Evolutionary conservation across 1,140 invertebrate genomes (phyloP).

Genomic region (Caerostris extrusa): DNA sequence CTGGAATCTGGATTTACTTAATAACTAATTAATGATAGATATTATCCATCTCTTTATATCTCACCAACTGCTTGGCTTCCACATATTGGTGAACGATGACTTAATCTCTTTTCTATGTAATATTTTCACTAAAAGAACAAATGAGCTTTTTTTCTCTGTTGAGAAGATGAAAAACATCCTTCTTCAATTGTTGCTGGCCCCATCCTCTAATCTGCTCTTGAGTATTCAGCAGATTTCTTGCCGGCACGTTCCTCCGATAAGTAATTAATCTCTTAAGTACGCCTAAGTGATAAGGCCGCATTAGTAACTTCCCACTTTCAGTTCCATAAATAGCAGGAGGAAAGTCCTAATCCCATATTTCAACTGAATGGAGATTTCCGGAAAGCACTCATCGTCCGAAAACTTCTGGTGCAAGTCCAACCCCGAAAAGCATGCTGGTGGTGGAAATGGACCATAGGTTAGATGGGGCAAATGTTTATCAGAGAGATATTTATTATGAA

Average conservation of each 20-base stretch:
- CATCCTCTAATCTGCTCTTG: not conserved
- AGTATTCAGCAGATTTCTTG: slow-evolving; percentile 52
- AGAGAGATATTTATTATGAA: no score
- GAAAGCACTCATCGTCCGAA: slow-evolving; percentile 6
- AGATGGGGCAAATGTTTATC: no score
- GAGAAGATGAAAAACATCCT: not conserved
- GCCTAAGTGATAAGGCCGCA: slow-evolving; percentile 52
- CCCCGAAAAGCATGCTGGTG: not conserved
- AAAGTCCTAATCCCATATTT: slow-evolving; percentile 45
- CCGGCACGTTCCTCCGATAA: slow-evolving; percentile 33
- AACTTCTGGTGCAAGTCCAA: not conserved
- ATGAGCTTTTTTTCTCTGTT: not conserved
- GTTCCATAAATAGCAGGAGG: slow-evolving; percentile 43
- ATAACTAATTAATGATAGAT: no score
- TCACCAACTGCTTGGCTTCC: not conserved
- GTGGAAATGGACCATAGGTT: not conserved
- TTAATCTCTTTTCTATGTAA: not conserved
- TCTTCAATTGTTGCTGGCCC: slow-evolving; percentile 16
- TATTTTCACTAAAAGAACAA: slow-evolving; percentile 15
- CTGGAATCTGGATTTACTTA: no score
- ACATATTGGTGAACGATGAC: not conserved
- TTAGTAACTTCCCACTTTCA: slow-evolving; percentile 22
- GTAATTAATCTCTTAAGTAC: slow-evolving; percentile 65
- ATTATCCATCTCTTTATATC: no score
- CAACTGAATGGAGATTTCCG: slow-evolving; percentile 29